Percentiles rank a stretch among this genome's conserved stretches.
Evolutionary conservation across 1,140 invertebrate species (phyloP).

Genomic region (Papilio glaucus): DNA sequence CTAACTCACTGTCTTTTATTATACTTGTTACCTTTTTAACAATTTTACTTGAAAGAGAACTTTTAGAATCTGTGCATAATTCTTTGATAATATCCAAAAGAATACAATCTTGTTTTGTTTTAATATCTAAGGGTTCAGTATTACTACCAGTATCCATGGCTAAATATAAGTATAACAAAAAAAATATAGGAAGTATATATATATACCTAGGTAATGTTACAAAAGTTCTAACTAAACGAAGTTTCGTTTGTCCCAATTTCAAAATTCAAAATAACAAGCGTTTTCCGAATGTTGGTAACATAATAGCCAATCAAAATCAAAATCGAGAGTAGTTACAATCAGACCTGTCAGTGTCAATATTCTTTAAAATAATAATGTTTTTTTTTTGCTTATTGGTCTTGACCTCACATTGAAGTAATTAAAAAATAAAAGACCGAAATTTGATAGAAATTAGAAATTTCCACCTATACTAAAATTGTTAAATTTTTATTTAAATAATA

Average conservation of each 20-base stretch:
- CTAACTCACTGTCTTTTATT: conserved; percentile 72
- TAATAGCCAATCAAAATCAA: neutral
- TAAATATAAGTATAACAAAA: conserved; percentile 15
- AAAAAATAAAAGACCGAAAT: too few relatives aligned
- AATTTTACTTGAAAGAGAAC: conserved; percentile 60
- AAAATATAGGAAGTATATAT: conserved; percentile 10
- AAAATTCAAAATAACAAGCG: conserved; percentile 12
- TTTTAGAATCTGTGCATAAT: conserved; percentile 55
- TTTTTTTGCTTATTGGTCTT: too few relatives aligned
- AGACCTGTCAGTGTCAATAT: too few relatives aligned
- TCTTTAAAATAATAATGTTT: too few relatives aligned
- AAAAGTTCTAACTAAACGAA: too few relatives aligned
- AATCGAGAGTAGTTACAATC: neutral
- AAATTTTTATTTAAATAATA: too few relatives aligned
- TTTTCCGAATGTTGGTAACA: neutral
- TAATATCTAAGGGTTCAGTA: conserved; percentile 55
- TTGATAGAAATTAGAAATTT: too few relatives aligned
- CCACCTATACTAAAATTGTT: too few relatives aligned
- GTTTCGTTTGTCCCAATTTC: too few relatives aligned
- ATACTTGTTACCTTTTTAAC: conserved; percentile 71
- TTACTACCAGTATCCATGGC: conserved; percentile 62
- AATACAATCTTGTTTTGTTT: conserved; percentile 62
- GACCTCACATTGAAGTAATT: too few relatives aligned
- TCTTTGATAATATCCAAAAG: conserved; percentile 72
- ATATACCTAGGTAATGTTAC: neutral